Base-by-base conservation (phyloP, 2,113 vertebrate species). In the Reinhardtius hippoglossoides region DNA sequence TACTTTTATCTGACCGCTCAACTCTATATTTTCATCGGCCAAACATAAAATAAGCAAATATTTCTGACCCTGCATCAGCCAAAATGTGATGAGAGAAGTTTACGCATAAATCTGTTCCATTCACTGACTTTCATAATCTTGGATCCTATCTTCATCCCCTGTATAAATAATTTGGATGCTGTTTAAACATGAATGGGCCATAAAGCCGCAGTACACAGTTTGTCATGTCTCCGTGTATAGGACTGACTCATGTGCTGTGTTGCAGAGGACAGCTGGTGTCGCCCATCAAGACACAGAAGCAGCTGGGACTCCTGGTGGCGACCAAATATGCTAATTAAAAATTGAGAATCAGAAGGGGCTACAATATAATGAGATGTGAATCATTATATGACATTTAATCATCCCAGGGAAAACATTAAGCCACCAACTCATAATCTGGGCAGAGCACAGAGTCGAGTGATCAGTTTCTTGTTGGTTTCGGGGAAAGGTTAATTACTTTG, bases 241-340 rank as follows among this genome's bases (percentile, higher is more conserved):
- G 78, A 59, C 65, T 26, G 40, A 18, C 16, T 74, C 63, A 44
- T 67, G 69, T 57, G 60, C 65, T 56, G 66, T 66, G 69, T 55
- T 66, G 50, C 40, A 23, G 46, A 61, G 62, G 78, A 88, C 82
- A 86, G 84, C 87, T 88, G 86, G 82, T 60, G 68, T 68, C n/a
- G 5, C 67, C 54, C 59, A 84, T 87, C 61, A 82, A 73, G 48
- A 76, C 40, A 55, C 62, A 77, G 55, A 78, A 84, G 71, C 87
- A 88, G 86, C 89, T 86, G 78, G 74, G 61, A 74, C 50, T 80
- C 71, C 72, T 78, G 70, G 72, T 74, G 76, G 78, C 57, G 35
- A 84, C 67, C 67, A 81, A 84, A 86, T 56, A 78, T 68, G 76
- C 76, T 82, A 74, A 82, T 87, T 76, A 82, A 80, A 85, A 83